Conservation (phyloP, 2,113 vertebrate species). For the Climacteris rufus region DNA sequence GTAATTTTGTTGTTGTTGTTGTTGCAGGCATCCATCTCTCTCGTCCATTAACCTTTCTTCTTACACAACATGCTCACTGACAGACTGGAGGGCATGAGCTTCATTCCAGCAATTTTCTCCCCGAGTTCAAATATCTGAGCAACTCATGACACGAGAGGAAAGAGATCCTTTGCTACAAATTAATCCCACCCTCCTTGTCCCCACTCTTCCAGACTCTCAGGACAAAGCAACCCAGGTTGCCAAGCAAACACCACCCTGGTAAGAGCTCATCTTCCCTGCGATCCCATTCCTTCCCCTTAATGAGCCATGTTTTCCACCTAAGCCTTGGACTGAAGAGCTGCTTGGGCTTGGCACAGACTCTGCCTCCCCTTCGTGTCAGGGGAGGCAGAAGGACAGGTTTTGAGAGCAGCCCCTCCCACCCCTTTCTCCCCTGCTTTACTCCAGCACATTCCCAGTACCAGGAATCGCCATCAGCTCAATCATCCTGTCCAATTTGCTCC, state of each 20-base stretch:
- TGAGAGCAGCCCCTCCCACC: not conserved
- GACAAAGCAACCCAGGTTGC: not conserved
- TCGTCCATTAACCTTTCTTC: not conserved
- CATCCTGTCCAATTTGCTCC: not conserved
- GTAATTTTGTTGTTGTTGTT: not conserved
- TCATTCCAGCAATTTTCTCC: not conserved
- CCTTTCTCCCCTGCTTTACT: not conserved
- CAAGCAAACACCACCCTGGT: rapidly evolving
- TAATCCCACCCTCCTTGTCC: not conserved
- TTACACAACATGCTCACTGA: not conserved
- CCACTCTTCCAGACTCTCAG: not conserved
- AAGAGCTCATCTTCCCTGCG: not conserved
- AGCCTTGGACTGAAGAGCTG: not conserved
- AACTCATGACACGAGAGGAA: not conserved
- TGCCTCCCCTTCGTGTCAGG: not conserved
- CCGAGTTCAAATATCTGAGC: not conserved
- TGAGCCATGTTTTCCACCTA: not conserved
- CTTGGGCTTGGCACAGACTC: not conserved
- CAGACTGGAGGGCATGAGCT: not conserved
- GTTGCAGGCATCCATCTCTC: not conserved
- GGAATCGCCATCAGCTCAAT: not conserved
- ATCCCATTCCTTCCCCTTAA: not conserved
- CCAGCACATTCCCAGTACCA: not conserved
- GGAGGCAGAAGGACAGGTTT: not conserved
- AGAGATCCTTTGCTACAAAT: not conserved